These are phyloP conservation scores for Clusia tigrina DNA, from an alignment of 2,888 invertebrate species.

Conservation along the genomic window DNA sequence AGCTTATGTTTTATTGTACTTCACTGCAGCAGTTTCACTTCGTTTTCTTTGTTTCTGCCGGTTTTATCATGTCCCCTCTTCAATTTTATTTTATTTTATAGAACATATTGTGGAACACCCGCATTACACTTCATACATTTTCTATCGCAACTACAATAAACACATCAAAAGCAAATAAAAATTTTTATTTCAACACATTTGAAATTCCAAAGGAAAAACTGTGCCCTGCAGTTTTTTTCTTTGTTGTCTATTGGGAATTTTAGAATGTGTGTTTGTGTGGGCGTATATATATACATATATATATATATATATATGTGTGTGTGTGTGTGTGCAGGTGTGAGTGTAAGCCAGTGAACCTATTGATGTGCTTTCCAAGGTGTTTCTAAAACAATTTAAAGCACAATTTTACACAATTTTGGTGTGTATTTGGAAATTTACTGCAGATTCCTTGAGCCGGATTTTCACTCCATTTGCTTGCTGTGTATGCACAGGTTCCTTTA, in stretches of 20 bases:
- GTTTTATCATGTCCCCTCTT: background rate
- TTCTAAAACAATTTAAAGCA: conserved; percentile 7
- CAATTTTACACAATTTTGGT: background rate
- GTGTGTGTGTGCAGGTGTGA: background rate
- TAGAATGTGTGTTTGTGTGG: background rate
- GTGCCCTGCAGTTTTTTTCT: background rate
- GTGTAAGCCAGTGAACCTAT: background rate
- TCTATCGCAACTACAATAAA: conserved; percentile 2
- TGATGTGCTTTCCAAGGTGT: background rate
- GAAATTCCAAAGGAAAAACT: background rate
- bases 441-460: too few relatives aligned
- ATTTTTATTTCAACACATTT: conserved; percentile 9
- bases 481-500: too few relatives aligned
- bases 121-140: conserved; percentile 8
- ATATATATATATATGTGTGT: background rate
- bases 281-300: background rate
- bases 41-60: background rate
- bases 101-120: too few relatives aligned
- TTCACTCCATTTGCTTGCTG: too few relatives aligned
- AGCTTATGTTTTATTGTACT: conserved; percentile 19
- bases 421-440: too few relatives aligned
- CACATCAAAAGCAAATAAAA: background rate
- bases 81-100: conserved; percentile 9
- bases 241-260: too few relatives aligned
- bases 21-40: background rate